phyloP scores from a whole-genome alignment of 2,797 vertebrate genomes.

The Esox lucius region DNA sequence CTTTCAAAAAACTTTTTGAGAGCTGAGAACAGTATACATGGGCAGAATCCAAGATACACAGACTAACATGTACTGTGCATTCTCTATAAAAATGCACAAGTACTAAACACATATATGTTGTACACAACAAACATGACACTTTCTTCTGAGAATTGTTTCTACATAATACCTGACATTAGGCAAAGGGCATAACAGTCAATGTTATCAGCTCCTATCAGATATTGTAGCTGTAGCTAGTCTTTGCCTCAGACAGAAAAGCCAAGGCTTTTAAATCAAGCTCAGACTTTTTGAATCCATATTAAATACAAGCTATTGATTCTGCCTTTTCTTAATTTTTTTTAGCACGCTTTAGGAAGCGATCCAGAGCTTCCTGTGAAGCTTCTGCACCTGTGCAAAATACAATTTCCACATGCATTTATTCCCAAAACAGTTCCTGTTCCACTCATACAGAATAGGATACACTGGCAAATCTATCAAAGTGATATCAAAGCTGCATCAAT shows the following conservation, averaged over 20 bases:
- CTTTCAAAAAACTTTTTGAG: slow-evolving; percentile 92
- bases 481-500: no score
- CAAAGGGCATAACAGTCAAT: not conserved
- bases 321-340: no score
- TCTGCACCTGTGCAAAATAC: no score
- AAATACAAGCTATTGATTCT: no score
- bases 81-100: not conserved
- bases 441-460: no score
- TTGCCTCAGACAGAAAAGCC: slow-evolving; percentile 8
- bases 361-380: no score
- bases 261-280: not conserved
- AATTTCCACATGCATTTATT: no score
- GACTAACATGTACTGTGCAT: not conserved
- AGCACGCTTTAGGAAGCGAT: no score
- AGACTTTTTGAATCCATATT: no score
- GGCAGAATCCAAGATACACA: not conserved
- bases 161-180: not conserved
- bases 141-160: not conserved
- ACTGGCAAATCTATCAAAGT: no score
- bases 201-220: not conserved
- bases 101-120: not conserved
- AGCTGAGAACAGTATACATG: slow-evolving; percentile 68
- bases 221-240: not conserved
- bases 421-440: no score
- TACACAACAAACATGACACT: not conserved